Conservation (phyloP, 2,113 vertebrate genomes). For the Lichenostomus cassidix region DNA sequence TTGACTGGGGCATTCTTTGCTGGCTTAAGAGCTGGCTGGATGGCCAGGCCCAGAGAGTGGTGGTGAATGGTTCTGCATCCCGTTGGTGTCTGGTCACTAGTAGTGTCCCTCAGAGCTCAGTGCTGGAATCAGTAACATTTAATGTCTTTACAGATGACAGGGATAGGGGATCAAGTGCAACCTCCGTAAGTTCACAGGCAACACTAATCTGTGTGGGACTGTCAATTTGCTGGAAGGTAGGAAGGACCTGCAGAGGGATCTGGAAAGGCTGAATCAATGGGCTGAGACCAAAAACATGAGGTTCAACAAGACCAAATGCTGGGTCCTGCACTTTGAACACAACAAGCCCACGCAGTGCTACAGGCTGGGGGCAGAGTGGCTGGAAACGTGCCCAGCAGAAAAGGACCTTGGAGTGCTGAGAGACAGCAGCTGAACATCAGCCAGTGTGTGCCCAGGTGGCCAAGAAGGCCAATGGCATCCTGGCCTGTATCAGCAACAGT, state of each 20-base stretch:
- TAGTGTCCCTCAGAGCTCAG: background rate
- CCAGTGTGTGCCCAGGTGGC: background rate
- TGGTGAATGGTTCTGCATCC: background rate
- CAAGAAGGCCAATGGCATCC: background rate
- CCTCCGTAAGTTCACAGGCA: fast-evolving
- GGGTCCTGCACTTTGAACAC: background rate
- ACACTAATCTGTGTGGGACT: background rate
- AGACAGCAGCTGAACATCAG: background rate
- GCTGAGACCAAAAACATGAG: background rate
- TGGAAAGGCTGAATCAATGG: background rate
- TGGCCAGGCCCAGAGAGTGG: too few species aligned
- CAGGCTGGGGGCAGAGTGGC: background rate
- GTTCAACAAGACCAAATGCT: background rate
- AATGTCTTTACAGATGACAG: background rate
- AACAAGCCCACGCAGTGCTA: background rate
- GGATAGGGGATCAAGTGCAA: background rate
- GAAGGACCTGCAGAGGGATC: background rate
- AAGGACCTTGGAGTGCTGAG: background rate
- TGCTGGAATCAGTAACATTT: background rate
- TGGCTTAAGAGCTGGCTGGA: background rate
- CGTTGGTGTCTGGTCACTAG: background rate
- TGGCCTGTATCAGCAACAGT: background rate
- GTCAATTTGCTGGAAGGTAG: background rate
- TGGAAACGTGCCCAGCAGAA: background rate
- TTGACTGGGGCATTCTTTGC: background rate